A percentile compares a stretch with the other conserved stretches of the same genome.
Conservation (phyloP, 2,113 vertebrate species). For the Bubo blakistoni region DNA sequence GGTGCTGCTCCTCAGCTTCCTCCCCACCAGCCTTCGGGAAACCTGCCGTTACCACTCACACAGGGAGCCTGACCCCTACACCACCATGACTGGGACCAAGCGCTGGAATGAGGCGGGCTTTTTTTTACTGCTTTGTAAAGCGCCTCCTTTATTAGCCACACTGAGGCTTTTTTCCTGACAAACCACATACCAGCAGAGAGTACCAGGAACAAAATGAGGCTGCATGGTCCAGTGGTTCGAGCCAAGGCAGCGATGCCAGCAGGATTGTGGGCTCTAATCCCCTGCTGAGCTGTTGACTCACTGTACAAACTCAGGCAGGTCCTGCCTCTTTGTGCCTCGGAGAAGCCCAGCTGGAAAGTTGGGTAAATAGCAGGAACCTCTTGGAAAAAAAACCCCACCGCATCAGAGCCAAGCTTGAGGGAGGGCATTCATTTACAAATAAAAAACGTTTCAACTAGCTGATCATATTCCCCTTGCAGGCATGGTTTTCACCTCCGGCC, state of each 20-base stretch:
- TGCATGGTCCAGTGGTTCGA: conserved; percentile 13
- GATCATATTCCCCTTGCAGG: background rate
- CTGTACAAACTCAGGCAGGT: conserved; percentile 49
- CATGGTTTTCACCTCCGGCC: background rate
- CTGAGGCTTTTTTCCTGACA: conserved; percentile 30
- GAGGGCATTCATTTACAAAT: background rate
- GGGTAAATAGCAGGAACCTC: conserved; percentile 46
- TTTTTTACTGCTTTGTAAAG: background rate
- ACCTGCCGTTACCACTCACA: background rate
- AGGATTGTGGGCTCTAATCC: conserved; percentile 57
- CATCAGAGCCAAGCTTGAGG: background rate
- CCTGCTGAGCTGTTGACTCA: conserved; percentile 60
- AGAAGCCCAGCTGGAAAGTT: conserved; percentile 45
- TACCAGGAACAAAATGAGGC: conserved; percentile 41
- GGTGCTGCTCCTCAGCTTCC: background rate
- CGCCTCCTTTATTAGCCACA: background rate
- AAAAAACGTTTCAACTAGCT: background rate
- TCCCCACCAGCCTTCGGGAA: background rate
- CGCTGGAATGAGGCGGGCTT: accelerated
- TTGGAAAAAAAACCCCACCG: background rate
- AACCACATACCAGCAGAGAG: conserved; percentile 35
- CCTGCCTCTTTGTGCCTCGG: conserved; percentile 1
- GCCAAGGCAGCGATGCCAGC: conserved; percentile 37
- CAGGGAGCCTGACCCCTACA: background rate
- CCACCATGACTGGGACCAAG: accelerated